phyloP scores from a whole-genome alignment of 2,888 invertebrate genomes.

The Andrena minutula region DNA sequence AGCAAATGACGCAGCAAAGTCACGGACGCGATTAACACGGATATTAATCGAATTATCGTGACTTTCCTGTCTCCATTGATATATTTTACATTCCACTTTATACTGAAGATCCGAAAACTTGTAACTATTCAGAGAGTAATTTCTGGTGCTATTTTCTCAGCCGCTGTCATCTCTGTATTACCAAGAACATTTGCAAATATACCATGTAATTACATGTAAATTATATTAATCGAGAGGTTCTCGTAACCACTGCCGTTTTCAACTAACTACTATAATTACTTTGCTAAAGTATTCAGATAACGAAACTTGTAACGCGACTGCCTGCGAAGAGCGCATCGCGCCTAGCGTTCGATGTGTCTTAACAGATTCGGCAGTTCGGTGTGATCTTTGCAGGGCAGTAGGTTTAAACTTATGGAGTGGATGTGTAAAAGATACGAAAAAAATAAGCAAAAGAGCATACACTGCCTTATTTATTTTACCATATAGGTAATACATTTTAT shows the following conservation, averaged over 20 bases:
- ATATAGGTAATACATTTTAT: constrained; percentile 80
- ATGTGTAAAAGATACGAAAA: constrained; percentile 55
- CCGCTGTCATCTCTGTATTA: constrained; percentile 71
- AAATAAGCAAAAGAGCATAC: constrained; percentile 76
- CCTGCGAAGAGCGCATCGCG: constrained; percentile 37
- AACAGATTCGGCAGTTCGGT: constrained; percentile 23
- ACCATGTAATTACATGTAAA: constrained; percentile 60
- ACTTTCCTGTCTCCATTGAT: constrained; percentile 48
- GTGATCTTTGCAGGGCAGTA: constrained; percentile 38
- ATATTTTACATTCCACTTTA: constrained; percentile 67
- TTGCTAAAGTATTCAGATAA: constrained; percentile 56
- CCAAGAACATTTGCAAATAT: constrained; percentile 48
- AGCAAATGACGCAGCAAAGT: constrained; percentile 49
- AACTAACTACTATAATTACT: constrained; percentile 59
- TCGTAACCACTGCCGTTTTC: constrained; percentile 75
- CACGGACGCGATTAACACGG: constrained; percentile 47
- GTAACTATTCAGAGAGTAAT: constrained; percentile 55
- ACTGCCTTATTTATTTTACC: constrained; percentile 84
- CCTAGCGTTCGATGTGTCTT: constrained; percentile 1
- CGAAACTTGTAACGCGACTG: constrained; percentile 51
- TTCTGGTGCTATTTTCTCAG: constrained; percentile 66
- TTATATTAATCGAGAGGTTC: constrained; percentile 67
- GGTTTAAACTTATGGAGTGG: constrained; percentile 48
- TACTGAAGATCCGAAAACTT: constrained; percentile 35
- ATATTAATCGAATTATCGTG: constrained; percentile 50